Percentiles rank a stretch among this genome's conserved stretches.
These are phyloP conservation scores for Pyrgilauda ruficollis DNA, from an alignment of 2,113 vertebrate genomes.

Conservation along the genomic window DNA sequence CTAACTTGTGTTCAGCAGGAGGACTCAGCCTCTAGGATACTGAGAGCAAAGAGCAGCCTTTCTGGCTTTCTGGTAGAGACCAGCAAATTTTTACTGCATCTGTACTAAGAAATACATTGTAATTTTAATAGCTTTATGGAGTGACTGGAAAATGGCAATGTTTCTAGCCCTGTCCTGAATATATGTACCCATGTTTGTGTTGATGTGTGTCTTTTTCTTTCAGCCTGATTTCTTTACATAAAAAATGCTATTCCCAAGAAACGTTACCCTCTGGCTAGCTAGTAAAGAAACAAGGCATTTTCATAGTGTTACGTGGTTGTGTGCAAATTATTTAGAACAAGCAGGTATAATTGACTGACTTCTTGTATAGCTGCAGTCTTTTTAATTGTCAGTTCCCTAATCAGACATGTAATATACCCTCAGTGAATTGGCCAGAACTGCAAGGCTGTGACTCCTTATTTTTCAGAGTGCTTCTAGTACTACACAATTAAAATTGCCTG, in stretches of 20 bases:
- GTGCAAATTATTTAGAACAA: conserved; percentile 34
- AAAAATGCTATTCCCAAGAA: not conserved
- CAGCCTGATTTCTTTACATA: not conserved
- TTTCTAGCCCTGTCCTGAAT: not conserved
- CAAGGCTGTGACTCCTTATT: not conserved
- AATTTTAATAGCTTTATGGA: not conserved
- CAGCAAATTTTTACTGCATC: not conserved
- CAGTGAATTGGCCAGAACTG: not conserved
- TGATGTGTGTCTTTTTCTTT: not conserved
- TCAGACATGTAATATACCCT: not conserved
- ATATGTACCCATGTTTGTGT: not conserved
- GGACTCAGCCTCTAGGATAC: not conserved
- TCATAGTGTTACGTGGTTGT: not conserved
- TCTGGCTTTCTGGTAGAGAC: not conserved
- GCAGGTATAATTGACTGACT: not conserved
- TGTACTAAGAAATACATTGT: not conserved
- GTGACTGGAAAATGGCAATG: not conserved
- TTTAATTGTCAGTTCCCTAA: not conserved
- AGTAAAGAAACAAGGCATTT: not conserved
- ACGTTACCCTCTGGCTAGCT: not conserved
- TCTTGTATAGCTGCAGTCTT: not conserved
- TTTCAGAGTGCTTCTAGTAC: not conserved
- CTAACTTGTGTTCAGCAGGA: not conserved
- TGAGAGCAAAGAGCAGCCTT: not conserved
- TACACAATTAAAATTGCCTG: not conserved